These are phyloP conservation scores for Furcifer pardalis DNA, from an alignment of 2,797 vertebrate species.

Conservation along the genomic window DNA sequence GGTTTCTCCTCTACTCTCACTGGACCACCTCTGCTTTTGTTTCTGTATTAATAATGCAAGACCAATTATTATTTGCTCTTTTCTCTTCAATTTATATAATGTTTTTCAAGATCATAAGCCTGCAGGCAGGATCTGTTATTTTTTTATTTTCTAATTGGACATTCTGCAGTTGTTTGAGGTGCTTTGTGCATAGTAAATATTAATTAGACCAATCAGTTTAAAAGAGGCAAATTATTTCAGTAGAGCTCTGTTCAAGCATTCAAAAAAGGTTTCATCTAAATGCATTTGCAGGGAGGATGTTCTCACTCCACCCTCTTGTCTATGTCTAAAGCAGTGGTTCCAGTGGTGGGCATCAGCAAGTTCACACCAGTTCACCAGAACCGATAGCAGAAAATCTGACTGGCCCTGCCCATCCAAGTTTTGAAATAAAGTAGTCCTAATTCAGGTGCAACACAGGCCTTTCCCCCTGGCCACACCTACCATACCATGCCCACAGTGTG, in stretches of 20 bases:
- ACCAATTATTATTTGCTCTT: not conserved
- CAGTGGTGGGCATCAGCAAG: too few relatives aligned
- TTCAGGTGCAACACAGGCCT: too few relatives aligned
- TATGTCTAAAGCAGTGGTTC: too few relatives aligned
- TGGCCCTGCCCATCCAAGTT: too few relatives aligned
- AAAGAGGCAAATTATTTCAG: not conserved
- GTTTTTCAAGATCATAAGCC: not conserved
- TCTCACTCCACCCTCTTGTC: too few relatives aligned
- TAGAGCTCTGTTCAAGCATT: not conserved
- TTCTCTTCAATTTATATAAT: slow-evolving; percentile 11
- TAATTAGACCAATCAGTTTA: not conserved
- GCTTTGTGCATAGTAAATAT: slow-evolving; percentile 10
- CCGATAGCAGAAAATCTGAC: too few relatives aligned
- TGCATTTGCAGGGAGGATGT: too few relatives aligned
- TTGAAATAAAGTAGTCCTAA: too few relatives aligned
- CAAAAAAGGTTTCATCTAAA: too few relatives aligned
- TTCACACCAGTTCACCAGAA: too few relatives aligned
- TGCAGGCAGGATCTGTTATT: not conserved
- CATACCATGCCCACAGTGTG: too few relatives aligned
- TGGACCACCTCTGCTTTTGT: not conserved
- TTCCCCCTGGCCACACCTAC: too few relatives aligned
- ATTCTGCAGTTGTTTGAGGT: not conserved
- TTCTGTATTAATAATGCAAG: slow-evolving; percentile 21
- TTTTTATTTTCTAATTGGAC: not conserved
- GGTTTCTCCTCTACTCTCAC: not conserved